Evolutionary conservation across 2,888 invertebrate genomes (phyloP).

Genomic region (Clitarchus hookeri): DNA sequence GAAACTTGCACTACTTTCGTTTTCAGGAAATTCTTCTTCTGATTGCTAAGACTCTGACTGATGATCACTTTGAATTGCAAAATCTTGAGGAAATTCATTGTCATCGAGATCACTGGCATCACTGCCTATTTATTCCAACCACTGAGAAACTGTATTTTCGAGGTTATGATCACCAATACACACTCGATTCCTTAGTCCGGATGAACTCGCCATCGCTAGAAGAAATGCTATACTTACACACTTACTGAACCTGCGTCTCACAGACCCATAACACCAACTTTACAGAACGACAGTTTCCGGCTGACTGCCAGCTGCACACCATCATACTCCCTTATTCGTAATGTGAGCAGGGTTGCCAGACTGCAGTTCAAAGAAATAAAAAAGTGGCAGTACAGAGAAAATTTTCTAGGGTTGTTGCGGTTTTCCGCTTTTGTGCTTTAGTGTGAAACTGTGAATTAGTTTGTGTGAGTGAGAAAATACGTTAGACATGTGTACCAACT

Average conservation of each 20-base stretch:
- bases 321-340: background rate
- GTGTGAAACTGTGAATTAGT: too few relatives aligned
- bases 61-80: background rate
- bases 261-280: background rate
- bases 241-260: background rate
- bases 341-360: background rate
- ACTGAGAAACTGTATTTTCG: background rate
- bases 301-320: background rate
- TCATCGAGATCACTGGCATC: background rate
- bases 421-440: too few relatives aligned
- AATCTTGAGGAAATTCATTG: background rate
- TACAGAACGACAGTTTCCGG: background rate
- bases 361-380: background rate
- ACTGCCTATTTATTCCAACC: background rate
- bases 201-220: background rate
- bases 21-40: background rate
- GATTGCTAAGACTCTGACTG: background rate
- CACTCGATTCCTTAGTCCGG: background rate
- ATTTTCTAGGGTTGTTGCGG: background rate
- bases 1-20: background rate
- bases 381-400: background rate
- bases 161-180: background rate
- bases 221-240: background rate
- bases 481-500: too few relatives aligned
- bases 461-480: too few relatives aligned